Base-by-base conservation (phyloP, 2,888 invertebrate genomes). In the Erebia aethiops region DNA sequence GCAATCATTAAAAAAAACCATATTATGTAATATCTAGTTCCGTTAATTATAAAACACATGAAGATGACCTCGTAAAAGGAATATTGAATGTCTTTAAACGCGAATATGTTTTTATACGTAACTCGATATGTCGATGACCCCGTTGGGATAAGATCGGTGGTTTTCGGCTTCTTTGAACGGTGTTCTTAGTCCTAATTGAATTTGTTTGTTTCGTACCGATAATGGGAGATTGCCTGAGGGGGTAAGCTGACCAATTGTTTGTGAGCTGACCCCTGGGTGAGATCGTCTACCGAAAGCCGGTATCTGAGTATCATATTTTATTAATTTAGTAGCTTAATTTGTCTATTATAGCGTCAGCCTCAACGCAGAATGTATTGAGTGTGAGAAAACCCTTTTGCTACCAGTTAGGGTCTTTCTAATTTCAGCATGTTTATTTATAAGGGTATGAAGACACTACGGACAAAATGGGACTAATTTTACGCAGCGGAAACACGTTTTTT, bases 171-270 rank as follows among this genome's bases (percentile, higher is more conserved):
- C 88, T 91, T 91, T 90, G 88, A 88, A 82, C 74, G 78, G 86
- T 57, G 18, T 92, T 91, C 91, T 92, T 91, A 91, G 92, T 91
- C 88, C 90, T 92, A 91, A 92, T 91, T 92, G 92, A 91, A 87
- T 92, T 92, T 92, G 89, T 91, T 91, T 91, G 92, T 92, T 87
- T 84, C 83, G 82, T 80, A 79, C 78, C 79, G 88, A 91, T 91
- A 90, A 87, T 84, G 86, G 80, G 83, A 87, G 81, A 81, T 78
- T 77, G 74, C 77, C 83, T 78, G 79, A 80, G 80, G 81, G 80
- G 79, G 76, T 71, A 76, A 76, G 54, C 18, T 35, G 35, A 35
- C 35, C 35, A 7, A 35, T 35, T 35, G 35, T 35, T 35, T 35
- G 35, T 13, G 13, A 46, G 78, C 80, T 82, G 84, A 77, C 77